Base-by-base conservation (phyloP, 2,888 invertebrate genomes). In the Macaria liturata region DNA sequence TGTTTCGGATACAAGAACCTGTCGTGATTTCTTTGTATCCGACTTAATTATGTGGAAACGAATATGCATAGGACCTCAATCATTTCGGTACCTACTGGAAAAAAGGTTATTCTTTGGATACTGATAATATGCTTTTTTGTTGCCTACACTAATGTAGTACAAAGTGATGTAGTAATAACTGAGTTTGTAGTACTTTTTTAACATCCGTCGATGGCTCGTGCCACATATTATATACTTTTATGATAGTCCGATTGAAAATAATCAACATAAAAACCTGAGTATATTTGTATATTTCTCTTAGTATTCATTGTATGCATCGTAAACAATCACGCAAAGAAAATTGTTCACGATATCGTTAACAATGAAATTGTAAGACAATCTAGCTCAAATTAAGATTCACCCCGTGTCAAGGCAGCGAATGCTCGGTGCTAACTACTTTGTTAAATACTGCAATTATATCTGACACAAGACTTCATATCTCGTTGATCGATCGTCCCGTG, bases 1-100 rank as follows among this genome's bases (percentile, higher is more conserved):
- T 57, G 59, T 61, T 66, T 58, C 57, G 54, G 55, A 61, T 66
- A 54, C 59, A 2, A 49, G 34, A 54, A 50, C 43, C 46, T 46
- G 51, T 53, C 44, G 54, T 53, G 39, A 51, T 54, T 59, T 52
- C 51, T 59, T 58, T 53, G 56, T 66, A 54, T 34, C 9, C 20
- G 30, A 39, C 46, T 32, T 56, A 45, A 55, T 59, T 56, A 60
- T 50, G 47, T 48, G 47, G 54, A 54, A 51, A 55, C 42, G 45
- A 48, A 54, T 37, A 55, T 52, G 30, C 7, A 4, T 54, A 32
- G 47, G 39, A 40, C 43, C 54, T 42, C 51, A 32, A 31, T 49
- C 20, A 5, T 37, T 31, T 30, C 42, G 34, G 37, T 42, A 31
- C 5, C 5, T n/a, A 31, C 5, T 44, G 20, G 20, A 34, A 8